Conservation (phyloP, 2,113 vertebrate species). For the Dinomys branickii region DNA sequence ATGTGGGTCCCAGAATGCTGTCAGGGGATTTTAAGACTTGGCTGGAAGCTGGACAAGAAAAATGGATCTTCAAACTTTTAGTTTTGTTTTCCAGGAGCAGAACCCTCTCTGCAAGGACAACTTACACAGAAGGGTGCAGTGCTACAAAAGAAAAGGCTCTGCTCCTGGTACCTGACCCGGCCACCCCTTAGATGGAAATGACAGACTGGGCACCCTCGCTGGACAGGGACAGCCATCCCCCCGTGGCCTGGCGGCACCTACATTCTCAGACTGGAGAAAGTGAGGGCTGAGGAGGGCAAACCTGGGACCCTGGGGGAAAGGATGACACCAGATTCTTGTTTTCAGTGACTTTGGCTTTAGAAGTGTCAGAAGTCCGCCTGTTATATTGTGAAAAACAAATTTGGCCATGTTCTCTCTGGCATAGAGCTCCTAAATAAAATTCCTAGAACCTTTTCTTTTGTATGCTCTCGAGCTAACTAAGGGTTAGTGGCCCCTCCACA, state of each 20-base stretch:
- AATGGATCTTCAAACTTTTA: background rate
- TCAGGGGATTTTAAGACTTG: background rate
- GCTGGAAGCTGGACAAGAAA: background rate
- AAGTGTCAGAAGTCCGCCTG: background rate
- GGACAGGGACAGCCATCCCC: background rate
- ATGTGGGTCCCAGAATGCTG: background rate
- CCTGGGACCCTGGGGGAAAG: background rate
- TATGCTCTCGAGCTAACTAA: background rate
- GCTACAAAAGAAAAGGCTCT: background rate
- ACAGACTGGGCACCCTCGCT: background rate
- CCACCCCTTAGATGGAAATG: background rate
- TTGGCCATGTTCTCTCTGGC: background rate
- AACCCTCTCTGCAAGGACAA: background rate
- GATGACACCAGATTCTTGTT: background rate
- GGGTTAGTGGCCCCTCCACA: background rate
- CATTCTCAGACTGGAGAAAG: background rate
- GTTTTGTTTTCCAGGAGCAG: conserved; percentile 23
- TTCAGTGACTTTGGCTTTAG: background rate
- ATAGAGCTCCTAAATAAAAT: background rate
- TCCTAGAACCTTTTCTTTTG: background rate
- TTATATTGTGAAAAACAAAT: background rate
- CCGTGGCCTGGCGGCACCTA: background rate
- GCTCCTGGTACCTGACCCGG: background rate
- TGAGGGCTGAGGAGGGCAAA: background rate
- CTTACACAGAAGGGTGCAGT: background rate